These are phyloP conservation scores for Drosophila mojavensis DNA, from an alignment of 1,140 invertebrate genomes.

Conservation along the genomic window DNA sequence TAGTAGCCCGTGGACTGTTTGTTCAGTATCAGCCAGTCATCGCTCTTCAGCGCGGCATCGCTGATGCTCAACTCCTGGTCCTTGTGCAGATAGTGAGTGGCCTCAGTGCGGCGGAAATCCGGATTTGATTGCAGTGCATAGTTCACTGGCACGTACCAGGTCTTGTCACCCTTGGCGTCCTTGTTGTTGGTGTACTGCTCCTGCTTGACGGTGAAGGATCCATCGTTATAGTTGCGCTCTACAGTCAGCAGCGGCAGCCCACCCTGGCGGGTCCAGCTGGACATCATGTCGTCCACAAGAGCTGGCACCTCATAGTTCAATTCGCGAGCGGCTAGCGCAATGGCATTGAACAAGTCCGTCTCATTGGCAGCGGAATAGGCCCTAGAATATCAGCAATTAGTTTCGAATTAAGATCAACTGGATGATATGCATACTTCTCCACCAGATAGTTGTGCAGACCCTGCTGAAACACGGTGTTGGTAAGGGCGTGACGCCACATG, in stretches of 20 bases:
- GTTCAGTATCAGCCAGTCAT: conserved; percentile 87
- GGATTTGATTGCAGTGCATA: conserved; percentile 77
- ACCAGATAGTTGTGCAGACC: conserved; percentile 92
- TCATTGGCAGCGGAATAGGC: conserved; percentile 86
- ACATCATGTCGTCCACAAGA: conserved; percentile 85
- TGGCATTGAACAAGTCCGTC: conserved; percentile 87
- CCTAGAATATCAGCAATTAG: conserved; percentile 24
- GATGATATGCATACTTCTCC: conserved; percentile 84
- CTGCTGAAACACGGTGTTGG: conserved; percentile 91
- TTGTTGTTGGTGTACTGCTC: conserved; percentile 79
- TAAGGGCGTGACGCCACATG: conserved; percentile 97
- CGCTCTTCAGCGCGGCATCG: conserved; percentile 17
- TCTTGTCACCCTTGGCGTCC: conserved; percentile 24
- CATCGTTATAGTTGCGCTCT: conserved; percentile 82
- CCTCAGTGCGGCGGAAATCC: conserved; percentile 84
- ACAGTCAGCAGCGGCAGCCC: conserved; percentile 88
- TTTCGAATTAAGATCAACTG: background rate
- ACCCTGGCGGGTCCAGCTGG: conserved; percentile 89
- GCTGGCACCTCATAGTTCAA: conserved; percentile 54
- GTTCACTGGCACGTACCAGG: conserved; percentile 58
- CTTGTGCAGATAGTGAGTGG: conserved; percentile 65
- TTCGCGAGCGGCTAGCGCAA: conserved; percentile 86
- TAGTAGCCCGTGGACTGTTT: conserved; percentile 87
- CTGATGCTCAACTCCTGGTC: conserved; percentile 11
- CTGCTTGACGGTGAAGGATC: conserved; percentile 83